Evolutionary conservation across 2,113 vertebrate genomes (phyloP).

Genomic region (Phodopus roborovskii): DNA sequence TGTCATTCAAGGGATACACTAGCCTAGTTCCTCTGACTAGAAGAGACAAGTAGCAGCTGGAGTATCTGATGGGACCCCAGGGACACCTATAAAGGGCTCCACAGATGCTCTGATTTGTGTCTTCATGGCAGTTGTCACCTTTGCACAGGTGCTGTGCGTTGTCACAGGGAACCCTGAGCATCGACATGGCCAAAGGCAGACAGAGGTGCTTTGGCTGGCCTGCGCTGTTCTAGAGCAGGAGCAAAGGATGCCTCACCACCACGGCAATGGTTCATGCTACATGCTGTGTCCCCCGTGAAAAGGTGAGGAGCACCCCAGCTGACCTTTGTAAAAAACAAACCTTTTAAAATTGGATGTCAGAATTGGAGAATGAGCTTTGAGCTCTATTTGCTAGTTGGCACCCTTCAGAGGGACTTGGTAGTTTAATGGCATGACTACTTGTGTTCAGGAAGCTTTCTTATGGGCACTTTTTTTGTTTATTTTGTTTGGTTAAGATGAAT

Average conservation of each 20-base stretch:
- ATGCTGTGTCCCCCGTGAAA: not conserved
- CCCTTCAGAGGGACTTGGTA: not conserved
- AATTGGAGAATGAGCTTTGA: not conserved
- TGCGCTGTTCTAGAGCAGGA: too few relatives aligned
- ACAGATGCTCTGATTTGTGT: not conserved
- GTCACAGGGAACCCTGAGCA: not conserved
- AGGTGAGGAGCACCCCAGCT: not conserved
- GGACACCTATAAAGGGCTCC: not conserved
- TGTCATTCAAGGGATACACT: not conserved
- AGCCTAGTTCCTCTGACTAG: not conserved
- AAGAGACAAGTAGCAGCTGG: not conserved
- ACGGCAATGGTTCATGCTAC: accelerated
- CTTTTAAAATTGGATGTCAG: not conserved
- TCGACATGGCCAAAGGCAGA: not conserved
- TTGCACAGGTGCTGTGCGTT: not conserved
- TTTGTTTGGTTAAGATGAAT: not conserved
- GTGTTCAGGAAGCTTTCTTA: not conserved
- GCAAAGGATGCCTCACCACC: accelerated
- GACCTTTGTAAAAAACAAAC: not conserved
- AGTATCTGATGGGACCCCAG: too few relatives aligned
- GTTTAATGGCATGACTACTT: not conserved
- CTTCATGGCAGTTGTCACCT: not conserved
- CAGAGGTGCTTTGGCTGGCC: not conserved
- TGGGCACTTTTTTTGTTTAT: not conserved
- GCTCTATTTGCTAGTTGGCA: not conserved